These are phyloP conservation scores for Drosophila miranda DNA, from an alignment of 1,140 invertebrate species.

Conservation along the genomic window DNA sequence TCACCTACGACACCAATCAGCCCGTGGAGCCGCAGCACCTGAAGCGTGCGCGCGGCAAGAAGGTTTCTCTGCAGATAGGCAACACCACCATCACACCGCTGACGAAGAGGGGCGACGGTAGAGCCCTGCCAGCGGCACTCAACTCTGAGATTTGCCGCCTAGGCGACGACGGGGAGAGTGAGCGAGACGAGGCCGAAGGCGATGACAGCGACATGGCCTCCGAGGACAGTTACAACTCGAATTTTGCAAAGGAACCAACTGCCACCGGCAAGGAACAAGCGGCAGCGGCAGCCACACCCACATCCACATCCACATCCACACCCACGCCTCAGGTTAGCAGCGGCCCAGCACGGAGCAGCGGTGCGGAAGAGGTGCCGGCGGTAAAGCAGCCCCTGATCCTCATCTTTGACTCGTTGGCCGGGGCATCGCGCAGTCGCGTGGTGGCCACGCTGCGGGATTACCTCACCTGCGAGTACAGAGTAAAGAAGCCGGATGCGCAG, in stretches of 20 bases:
- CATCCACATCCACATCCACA: background rate
- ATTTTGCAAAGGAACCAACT: constrained; percentile 47
- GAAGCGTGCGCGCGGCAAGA: constrained; percentile 83
- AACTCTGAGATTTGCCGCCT: constrained; percentile 84
- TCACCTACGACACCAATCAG: constrained; percentile 84
- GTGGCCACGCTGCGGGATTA: constrained; percentile 95
- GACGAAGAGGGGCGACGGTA: constrained; percentile 82
- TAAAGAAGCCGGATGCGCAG: constrained; percentile 85
- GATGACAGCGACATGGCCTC: constrained; percentile 86
- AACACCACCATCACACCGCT: constrained; percentile 87
- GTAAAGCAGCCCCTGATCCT: constrained; percentile 91
- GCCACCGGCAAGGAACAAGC: background rate
- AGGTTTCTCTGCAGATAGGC: constrained; percentile 84
- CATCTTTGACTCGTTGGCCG: constrained; percentile 96
- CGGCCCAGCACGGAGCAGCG: constrained; percentile 27
- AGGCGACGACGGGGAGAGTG: constrained; percentile 87
- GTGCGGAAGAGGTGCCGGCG: constrained; percentile 51
- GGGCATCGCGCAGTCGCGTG: constrained; percentile 90
- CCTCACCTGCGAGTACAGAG: constrained; percentile 93
- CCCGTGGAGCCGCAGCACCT: constrained; percentile 83
- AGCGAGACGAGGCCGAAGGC: constrained; percentile 92
- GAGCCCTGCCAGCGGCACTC: constrained; percentile 64
- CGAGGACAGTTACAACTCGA: constrained; percentile 86
- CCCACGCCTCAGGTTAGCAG: constrained; percentile 2
- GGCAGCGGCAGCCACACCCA: background rate